These are phyloP conservation scores for Smutsia gigantea DNA, from an alignment of 2,797 vertebrate genomes.

Conservation along the genomic window DNA sequence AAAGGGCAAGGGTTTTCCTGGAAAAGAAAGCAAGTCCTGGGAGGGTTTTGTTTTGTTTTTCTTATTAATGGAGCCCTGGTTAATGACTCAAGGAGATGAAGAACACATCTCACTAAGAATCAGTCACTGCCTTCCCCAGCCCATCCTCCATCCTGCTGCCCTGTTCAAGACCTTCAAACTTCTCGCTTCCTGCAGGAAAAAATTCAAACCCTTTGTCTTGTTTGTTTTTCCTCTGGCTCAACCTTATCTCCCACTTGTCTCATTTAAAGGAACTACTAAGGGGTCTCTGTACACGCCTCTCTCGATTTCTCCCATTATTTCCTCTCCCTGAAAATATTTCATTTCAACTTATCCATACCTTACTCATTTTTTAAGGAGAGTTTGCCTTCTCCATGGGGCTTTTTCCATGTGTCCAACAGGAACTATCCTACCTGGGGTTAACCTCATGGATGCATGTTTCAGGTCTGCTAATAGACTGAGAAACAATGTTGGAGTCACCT, in stretches of 20 bases:
- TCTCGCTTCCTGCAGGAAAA: conserved; percentile 10
- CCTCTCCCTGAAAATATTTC: background rate
- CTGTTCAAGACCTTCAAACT: background rate
- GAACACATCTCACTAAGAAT: conserved; percentile 78
- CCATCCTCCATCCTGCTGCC: background rate
- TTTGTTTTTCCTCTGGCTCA: background rate
- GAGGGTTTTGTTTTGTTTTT: conserved; percentile 74
- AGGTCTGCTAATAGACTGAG: background rate
- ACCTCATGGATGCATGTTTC: background rate
- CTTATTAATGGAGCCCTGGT: conserved; percentile 70
- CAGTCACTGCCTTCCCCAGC: background rate
- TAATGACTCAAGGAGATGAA: conserved; percentile 81
- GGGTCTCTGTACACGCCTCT: background rate
- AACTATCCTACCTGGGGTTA: background rate
- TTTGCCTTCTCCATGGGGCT: background rate
- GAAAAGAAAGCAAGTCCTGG: conserved; percentile 78
- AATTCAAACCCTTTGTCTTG: background rate
- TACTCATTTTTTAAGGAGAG: background rate
- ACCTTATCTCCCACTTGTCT: background rate
- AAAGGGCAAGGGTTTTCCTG: conserved; percentile 80
- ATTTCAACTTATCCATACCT: background rate
- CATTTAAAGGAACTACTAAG: background rate
- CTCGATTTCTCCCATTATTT: background rate
- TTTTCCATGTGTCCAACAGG: background rate
- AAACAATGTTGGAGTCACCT: background rate